Conservation (phyloP, 2,797 vertebrate genomes). For the Peromyscus melanophrys region DNA sequence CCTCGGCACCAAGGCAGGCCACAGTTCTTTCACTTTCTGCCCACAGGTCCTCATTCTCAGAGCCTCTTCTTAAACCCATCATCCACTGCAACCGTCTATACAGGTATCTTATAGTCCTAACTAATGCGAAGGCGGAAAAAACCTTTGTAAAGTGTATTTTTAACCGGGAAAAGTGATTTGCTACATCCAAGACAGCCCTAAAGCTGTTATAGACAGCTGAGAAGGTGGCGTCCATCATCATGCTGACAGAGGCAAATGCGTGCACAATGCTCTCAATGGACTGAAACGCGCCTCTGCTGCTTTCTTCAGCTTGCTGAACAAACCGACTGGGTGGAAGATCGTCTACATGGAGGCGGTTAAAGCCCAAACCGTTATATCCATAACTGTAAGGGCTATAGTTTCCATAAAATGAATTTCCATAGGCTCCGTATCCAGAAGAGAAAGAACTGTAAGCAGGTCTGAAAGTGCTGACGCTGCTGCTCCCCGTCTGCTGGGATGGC, state of each 20-base stretch:
- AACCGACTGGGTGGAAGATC: slow-evolving; percentile 95
- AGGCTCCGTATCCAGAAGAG: slow-evolving; percentile 93
- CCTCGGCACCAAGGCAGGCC: slow-evolving; percentile 87
- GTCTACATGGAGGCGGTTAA: slow-evolving; percentile 92
- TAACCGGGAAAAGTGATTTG: slow-evolving; percentile 97
- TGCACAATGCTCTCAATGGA: slow-evolving; percentile 99
- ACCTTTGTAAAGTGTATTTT: slow-evolving; percentile 97
- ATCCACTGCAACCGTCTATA: slow-evolving; percentile 94
- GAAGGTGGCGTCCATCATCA: slow-evolving; percentile 99
- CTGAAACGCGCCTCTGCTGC: slow-evolving; percentile 98
- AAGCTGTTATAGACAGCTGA: slow-evolving; percentile 99
- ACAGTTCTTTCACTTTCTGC: slow-evolving; percentile 93
- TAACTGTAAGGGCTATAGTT: slow-evolving; percentile 94
- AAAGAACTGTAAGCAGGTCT: slow-evolving; percentile 94
- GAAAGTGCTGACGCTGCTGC: slow-evolving; percentile 89
- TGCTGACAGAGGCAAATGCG: slow-evolving; percentile 97
- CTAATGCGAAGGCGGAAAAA: slow-evolving; percentile 96
- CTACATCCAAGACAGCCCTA: slow-evolving; percentile 97
- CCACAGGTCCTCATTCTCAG: slow-evolving; percentile 96
- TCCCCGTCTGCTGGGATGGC: slow-evolving; percentile 90
- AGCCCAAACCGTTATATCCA: slow-evolving; percentile 92
- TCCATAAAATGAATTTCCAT: slow-evolving; percentile 94
- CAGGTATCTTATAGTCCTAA: slow-evolving; percentile 95
- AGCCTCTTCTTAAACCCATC: slow-evolving; percentile 92
- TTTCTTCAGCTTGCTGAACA: slow-evolving; percentile 98